These are phyloP conservation scores for Saxicola maurus DNA, from an alignment of 2,797 vertebrate species.

Conservation along the genomic window DNA sequence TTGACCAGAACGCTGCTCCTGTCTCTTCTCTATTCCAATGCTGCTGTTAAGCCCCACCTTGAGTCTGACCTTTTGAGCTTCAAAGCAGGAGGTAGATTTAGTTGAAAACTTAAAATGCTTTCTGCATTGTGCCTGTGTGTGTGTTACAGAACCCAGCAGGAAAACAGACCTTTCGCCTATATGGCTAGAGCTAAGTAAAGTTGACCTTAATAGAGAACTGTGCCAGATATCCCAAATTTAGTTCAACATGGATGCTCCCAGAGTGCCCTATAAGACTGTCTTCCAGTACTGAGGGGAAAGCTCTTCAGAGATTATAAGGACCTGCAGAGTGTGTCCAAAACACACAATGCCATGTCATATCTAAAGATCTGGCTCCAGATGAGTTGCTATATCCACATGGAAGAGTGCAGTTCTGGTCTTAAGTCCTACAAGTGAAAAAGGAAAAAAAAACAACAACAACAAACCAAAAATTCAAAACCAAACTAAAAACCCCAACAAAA, in stretches of 20 bases:
- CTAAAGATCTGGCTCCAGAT: background rate
- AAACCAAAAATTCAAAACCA: background rate
- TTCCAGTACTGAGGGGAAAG: background rate
- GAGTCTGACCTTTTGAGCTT: slow-evolving; percentile 32
- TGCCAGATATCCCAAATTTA: slow-evolving; percentile 20
- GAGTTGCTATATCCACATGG: background rate
- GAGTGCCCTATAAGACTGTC: background rate
- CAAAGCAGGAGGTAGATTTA: slow-evolving; percentile 23
- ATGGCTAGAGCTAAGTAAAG: slow-evolving; percentile 10
- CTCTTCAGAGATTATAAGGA: background rate
- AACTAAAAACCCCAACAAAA: background rate
- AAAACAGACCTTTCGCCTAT: background rate
- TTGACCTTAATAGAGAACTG: slow-evolving; percentile 27
- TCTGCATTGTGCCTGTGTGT: background rate
- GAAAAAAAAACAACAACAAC: accelerated
- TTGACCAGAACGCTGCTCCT: background rate
- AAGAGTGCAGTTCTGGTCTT: background rate
- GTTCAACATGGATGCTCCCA: background rate
- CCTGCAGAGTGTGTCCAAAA: background rate
- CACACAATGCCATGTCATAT: accelerated
- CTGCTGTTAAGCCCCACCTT: background rate
- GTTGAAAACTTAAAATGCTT: background rate
- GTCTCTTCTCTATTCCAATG: background rate
- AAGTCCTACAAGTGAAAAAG: background rate
- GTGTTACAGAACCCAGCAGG: background rate